These are phyloP conservation scores for Lepidochrysops patricia DNA, from an alignment of 2,888 invertebrate species.

Conservation along the genomic window DNA sequence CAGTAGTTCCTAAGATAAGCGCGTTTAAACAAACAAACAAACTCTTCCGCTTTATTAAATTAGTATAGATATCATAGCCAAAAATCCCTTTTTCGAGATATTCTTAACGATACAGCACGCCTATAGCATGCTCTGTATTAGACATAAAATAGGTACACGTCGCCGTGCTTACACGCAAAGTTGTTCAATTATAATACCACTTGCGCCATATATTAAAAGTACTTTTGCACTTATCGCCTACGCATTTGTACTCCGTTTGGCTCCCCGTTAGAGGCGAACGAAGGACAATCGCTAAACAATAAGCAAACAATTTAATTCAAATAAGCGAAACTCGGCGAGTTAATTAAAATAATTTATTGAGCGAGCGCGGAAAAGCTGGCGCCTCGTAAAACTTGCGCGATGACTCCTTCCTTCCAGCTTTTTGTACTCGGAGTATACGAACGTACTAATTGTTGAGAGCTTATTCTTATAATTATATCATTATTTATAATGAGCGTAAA, in stretches of 20 bases:
- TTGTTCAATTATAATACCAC: too few species aligned
- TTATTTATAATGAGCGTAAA: not conserved
- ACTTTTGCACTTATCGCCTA: not conserved
- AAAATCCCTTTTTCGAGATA: too few species aligned
- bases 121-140: too few species aligned
- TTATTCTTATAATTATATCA: not conserved
- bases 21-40: too few species aligned
- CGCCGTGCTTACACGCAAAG: too few species aligned
- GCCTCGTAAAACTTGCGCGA: constrained; percentile 9
- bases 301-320: constrained; percentile 8
- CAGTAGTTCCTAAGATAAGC: too few species aligned
- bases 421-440: not conserved
- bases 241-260: not conserved
- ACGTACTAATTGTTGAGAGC: not conserved
- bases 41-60: too few species aligned
- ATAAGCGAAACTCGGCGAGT: not conserved
- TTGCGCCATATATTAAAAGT: not conserved
- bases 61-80: too few species aligned
- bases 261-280: not conserved
- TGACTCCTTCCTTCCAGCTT: not conserved
- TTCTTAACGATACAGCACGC: too few species aligned
- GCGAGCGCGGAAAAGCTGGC: not conserved
- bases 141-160: too few species aligned
- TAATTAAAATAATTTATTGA: constrained; percentile 13
- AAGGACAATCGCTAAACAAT: constrained; percentile 6